phyloP scores from a whole-genome alignment of 2,797 vertebrate genomes.

The Takifugu rubripes region DNA sequence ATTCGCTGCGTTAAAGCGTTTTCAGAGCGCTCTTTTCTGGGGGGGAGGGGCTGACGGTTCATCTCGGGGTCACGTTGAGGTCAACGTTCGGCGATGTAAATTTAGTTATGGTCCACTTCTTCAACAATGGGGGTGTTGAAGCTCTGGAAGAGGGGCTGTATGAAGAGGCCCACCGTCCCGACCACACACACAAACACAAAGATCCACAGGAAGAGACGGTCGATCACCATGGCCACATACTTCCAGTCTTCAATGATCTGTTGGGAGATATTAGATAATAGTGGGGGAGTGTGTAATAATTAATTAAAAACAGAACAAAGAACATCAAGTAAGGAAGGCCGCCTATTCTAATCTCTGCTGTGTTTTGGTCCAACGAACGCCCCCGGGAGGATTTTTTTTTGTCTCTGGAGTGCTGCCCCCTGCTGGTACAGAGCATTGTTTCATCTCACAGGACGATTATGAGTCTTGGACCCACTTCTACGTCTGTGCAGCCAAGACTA shows the following conservation, averaged over 20 bases:
- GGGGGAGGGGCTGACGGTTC: constrained; percentile 20
- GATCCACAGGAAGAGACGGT: constrained; percentile 82
- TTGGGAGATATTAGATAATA: background rate
- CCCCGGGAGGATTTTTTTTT: too few species aligned
- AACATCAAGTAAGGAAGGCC: background rate
- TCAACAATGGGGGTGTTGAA: constrained; percentile 71
- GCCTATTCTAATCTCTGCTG: background rate
- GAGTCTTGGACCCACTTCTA: too few species aligned
- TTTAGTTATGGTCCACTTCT: constrained; percentile 57
- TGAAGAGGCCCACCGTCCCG: constrained; percentile 78
- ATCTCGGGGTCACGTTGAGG: constrained; percentile 21
- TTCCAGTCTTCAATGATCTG: constrained; percentile 84
- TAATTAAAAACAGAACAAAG: background rate
- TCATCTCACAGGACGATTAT: too few species aligned
- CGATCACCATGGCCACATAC: constrained; percentile 84
- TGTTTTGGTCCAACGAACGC: too few species aligned
- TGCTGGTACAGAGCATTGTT: background rate
- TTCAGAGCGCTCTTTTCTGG: constrained; percentile 33
- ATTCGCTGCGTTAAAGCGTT: constrained; percentile 33
- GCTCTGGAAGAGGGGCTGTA: constrained; percentile 82
- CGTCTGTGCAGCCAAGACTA: too few species aligned
- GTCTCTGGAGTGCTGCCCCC: too few species aligned
- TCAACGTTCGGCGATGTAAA: constrained; percentile 18
- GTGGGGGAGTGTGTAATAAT: too few species aligned
- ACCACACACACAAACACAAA: constrained; percentile 79